Percentiles rank a stretch among this genome's conserved stretches.
These are phyloP conservation scores for Monoplex corrugatus DNA, from an alignment of 2,888 invertebrate species.

Conservation along the genomic window DNA sequence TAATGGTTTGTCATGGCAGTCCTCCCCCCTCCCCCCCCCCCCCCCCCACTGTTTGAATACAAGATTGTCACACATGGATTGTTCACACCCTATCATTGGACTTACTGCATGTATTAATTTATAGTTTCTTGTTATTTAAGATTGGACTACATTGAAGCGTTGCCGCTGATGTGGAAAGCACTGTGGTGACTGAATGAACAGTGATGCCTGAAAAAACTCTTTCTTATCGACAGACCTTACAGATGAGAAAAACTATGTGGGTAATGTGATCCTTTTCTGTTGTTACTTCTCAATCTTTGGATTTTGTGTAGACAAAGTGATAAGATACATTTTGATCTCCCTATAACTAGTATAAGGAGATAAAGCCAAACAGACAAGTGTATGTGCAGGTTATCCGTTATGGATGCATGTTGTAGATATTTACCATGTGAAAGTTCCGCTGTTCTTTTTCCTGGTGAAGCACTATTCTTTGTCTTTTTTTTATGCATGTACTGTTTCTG, in stretches of 20 bases:
- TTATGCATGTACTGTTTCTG: too few species aligned
- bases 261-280: constrained; percentile 56
- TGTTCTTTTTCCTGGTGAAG: too few species aligned
- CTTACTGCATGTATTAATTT: too few species aligned
- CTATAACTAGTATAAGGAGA: background rate
- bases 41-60: too few species aligned
- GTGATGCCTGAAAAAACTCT: constrained; percentile 61
- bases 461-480: too few species aligned
- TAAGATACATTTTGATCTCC: background rate
- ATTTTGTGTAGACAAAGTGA: background rate
- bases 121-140: background rate
- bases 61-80: too few species aligned
- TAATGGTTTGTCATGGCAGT: too few species aligned
- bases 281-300: background rate
- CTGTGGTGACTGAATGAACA: background rate
- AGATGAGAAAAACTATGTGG: constrained; percentile 65
- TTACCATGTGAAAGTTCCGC: too few species aligned
- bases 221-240: constrained; percentile 62
- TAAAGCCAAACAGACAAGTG: background rate
- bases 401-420: too few species aligned
- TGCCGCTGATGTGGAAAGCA: background rate
- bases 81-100: background rate
- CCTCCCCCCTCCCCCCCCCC: too few species aligned
- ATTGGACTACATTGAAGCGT: background rate
- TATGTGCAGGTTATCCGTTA: too few species aligned